These are phyloP conservation scores for Melangyna quadrimaculata DNA, from an alignment of 2,888 invertebrate genomes.

Conservation along the genomic window DNA sequence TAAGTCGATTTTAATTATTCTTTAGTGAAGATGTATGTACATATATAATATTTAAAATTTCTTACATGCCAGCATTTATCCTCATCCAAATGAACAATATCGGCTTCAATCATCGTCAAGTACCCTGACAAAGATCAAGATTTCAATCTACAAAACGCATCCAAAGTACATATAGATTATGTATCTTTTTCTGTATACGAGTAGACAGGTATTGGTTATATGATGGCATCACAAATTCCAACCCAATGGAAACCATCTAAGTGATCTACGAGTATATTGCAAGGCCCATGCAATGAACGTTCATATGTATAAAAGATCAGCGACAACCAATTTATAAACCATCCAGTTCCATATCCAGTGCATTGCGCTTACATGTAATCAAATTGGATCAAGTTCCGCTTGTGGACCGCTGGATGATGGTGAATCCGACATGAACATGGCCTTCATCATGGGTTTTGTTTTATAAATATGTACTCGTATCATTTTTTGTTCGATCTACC, in stretches of 20 bases:
- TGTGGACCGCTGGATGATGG: conserved; percentile 42
- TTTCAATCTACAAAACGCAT: conserved; percentile 45
- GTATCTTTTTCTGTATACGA: background rate
- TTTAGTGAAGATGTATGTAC: background rate
- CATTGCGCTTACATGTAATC: conserved; percentile 55
- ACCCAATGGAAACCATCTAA: conserved; percentile 51
- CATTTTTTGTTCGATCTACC: conserved; percentile 53
- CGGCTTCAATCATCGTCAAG: conserved; percentile 42
- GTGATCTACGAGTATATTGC: conserved; percentile 36
- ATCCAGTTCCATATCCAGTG: conserved; percentile 26
- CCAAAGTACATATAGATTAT: background rate
- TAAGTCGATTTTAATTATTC: background rate
- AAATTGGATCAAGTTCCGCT: conserved; percentile 64
- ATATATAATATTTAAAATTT: background rate
- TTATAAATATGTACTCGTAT: conserved; percentile 35
- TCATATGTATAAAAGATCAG: background rate
- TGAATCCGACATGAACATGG: conserved; percentile 54
- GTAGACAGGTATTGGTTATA: background rate
- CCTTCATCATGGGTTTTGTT: conserved; percentile 57
- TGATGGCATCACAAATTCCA: conserved; percentile 9
- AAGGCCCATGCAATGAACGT: conserved; percentile 20
- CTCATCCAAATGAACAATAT: conserved; percentile 8
- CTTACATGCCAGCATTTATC: background rate
- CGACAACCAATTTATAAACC: conserved; percentile 45
- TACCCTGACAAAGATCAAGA: conserved; percentile 43